These are phyloP conservation scores for Alethe castanea DNA, from an alignment of 2,113 vertebrate species.

Conservation along the genomic window DNA sequence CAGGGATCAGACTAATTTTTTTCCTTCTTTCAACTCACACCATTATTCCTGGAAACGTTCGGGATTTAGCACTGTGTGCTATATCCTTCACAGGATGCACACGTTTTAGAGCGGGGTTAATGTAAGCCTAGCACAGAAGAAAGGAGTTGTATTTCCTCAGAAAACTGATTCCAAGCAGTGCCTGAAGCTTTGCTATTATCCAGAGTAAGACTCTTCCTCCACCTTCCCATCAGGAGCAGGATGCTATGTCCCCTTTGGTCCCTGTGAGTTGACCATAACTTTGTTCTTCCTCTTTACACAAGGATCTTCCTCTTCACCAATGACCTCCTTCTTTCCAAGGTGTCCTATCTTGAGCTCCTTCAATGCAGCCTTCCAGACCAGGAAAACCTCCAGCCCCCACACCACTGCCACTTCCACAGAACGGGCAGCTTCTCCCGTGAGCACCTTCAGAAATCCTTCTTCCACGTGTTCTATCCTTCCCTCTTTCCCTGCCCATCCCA, in stretches of 20 bases:
- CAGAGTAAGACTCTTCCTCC: neutral
- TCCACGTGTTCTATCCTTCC: neutral
- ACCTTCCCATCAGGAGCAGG: neutral
- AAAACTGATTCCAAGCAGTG: neutral
- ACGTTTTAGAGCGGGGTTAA: neutral
- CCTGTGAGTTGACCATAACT: rapidly evolving
- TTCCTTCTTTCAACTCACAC: neutral
- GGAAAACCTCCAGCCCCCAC: neutral
- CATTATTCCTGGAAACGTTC: neutral
- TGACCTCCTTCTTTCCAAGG: neutral
- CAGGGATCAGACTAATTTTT: neutral
- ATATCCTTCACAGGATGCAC: neutral
- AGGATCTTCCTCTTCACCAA: neutral
- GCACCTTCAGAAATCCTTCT: neutral
- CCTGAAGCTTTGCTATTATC: neutral
- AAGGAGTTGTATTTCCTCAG: neutral
- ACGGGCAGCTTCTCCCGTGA: neutral
- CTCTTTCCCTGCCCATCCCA: neutral
- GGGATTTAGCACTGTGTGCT: neutral
- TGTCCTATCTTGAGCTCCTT: neutral
- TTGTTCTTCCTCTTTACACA: neutral
- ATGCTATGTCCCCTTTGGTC: rapidly evolving
- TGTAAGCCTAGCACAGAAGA: neutral
- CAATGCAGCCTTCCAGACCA: neutral
- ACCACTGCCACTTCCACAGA: neutral